phyloP scores from a whole-genome alignment of 2,888 invertebrate species.

The Nomada lathburiana region DNA sequence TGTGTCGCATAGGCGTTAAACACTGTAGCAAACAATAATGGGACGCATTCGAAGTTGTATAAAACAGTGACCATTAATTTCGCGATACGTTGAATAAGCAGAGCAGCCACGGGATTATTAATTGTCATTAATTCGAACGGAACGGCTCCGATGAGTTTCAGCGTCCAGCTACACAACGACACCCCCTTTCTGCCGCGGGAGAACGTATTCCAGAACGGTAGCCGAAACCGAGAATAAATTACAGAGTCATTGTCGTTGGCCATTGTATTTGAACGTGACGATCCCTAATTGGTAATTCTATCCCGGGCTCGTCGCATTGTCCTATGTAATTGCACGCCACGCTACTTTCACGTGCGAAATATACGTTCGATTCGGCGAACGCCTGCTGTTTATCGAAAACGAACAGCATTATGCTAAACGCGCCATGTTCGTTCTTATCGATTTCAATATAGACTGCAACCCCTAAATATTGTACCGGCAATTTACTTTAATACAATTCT shows the following conservation, averaged over 20 bases:
- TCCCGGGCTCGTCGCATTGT: slow-evolving; percentile 42
- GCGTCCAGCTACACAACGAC: slow-evolving; percentile 34
- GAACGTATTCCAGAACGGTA: slow-evolving; percentile 25
- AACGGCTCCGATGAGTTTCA: slow-evolving; percentile 36
- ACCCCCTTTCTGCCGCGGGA: slow-evolving; percentile 33
- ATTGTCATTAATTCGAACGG: slow-evolving; percentile 68
- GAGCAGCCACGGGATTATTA: slow-evolving; percentile 57
- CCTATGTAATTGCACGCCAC: slow-evolving; percentile 52
- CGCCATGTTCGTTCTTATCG: no score
- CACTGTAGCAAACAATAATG: background rate
- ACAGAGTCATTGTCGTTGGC: slow-evolving; percentile 76
- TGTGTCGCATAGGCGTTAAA: no score
- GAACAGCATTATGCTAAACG: background rate
- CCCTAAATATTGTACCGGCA: no score
- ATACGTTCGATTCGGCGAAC: slow-evolving; percentile 42
- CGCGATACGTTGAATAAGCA: slow-evolving; percentile 20
- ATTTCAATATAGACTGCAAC: background rate
- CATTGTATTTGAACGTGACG: slow-evolving; percentile 79
- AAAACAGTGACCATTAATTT: background rate
- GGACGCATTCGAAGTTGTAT: background rate
- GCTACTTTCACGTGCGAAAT: slow-evolving; percentile 40
- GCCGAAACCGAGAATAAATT: slow-evolving; percentile 77
- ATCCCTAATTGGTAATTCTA: slow-evolving; percentile 78
- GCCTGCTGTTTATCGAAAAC: slow-evolving; percentile 17
- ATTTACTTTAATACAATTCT: no score